Evolutionary conservation across 2,113 vertebrate genomes (phyloP), one percentile per base, ranked within the genome.

Genomic region (Piaya cayana): DNA sequence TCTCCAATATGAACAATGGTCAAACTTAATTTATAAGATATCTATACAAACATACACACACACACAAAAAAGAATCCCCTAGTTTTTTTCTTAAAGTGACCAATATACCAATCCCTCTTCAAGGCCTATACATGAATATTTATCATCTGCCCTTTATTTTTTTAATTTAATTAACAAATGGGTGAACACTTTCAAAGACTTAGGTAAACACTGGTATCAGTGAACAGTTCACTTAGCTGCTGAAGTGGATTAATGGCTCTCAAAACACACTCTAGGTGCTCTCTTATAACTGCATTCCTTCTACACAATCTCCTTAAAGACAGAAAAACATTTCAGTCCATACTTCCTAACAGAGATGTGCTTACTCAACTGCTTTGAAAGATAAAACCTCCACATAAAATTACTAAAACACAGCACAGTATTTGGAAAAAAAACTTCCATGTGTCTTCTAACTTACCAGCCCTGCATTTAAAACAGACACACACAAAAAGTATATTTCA

Each of bases 221-320:
- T 86, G 78, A 97, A 80, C 74, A 96, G 72, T 58, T 64, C 52
- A 21, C 69, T 96, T 75, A 75, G 69, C 74, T 92, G 87, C 78
- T 92, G 88, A 96, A 94, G 96, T 83, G 87, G 49, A 69, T 92
- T 90, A 96, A 97, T 92, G 56, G 72, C 67, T 91, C 96, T 97
- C 96, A 95, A 97, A 94, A 96, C 87, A 86, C 93, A 95, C 95
- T 89, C 82, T 93, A 96, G 91, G 93, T 96, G 81, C 72, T 92
- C 84, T 87, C 88, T 82, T 77, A 29, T 26, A 95, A 90, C 69
- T 81, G 39, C 94, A 77, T 86, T 96, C 76, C 78, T 92, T 74
- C 91, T 89, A 84, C 34, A 82, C 67, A 92, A 97, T 92, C 88
- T 96, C 85, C 37, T 90, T 92, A 69, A 94, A 96, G 85, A 78